phyloP scores from a whole-genome alignment of 2,797 vertebrate species.

The Enoplosus armatus region DNA sequence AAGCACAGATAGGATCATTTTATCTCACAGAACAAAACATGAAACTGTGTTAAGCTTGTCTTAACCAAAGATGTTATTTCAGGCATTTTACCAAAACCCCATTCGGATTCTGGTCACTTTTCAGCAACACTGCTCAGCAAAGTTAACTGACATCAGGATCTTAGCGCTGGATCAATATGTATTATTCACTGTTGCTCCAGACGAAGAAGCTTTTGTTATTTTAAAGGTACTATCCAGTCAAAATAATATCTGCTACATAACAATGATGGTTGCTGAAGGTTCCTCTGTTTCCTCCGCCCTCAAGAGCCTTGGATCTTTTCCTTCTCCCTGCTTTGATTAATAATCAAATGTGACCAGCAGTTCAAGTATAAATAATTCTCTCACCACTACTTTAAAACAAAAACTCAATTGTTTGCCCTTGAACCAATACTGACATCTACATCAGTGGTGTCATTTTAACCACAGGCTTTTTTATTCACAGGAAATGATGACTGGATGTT shows the following conservation, averaged over 20 bases:
- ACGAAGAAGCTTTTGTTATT: slow-evolving; percentile 12
- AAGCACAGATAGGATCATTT: slow-evolving; percentile 20
- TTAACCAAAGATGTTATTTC: slow-evolving; percentile 64
- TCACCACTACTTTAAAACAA: slow-evolving; percentile 35
- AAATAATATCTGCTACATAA: slow-evolving; percentile 5
- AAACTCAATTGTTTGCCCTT: slow-evolving; percentile 28
- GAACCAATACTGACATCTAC: slow-evolving; percentile 30
- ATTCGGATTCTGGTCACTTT: slow-evolving; percentile 47
- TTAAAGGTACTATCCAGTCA: slow-evolving; percentile 64
- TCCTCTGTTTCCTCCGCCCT: slow-evolving; percentile 11
- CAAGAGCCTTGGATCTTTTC: not conserved
- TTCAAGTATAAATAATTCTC: slow-evolving; percentile 6
- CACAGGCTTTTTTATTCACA: slow-evolving; percentile 63
- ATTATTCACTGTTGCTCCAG: slow-evolving; percentile 25
- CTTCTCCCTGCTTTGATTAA: slow-evolving; percentile 9
- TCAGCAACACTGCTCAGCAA: slow-evolving; percentile 31
- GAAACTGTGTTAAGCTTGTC: slow-evolving; percentile 47
- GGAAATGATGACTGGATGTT: slow-evolving; percentile 66
- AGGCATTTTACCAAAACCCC: slow-evolving; percentile 52
- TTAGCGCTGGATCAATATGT: slow-evolving; percentile 12
- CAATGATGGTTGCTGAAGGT: not conserved
- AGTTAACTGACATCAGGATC: slow-evolving; percentile 39
- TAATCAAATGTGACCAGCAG: slow-evolving; percentile 7
- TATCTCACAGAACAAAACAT: slow-evolving; percentile 71
- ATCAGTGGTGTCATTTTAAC: slow-evolving; percentile 37